Conservation (phyloP, 2,797 vertebrate genomes). For the Mareca strepera region DNA sequence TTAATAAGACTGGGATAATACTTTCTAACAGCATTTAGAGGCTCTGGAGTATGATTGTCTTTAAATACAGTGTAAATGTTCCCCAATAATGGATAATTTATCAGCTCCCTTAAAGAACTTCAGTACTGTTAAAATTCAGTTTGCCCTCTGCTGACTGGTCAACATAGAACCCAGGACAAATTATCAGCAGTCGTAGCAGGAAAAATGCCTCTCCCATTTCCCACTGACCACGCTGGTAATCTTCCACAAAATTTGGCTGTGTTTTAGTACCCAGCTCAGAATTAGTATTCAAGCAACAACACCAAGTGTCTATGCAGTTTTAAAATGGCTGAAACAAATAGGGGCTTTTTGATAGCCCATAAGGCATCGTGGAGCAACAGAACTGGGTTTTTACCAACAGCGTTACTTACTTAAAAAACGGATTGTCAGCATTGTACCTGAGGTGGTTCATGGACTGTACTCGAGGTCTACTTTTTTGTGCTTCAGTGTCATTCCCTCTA, state of each 20-base stretch:
- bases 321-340: background rate
- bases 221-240: background rate
- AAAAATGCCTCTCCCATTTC: background rate
- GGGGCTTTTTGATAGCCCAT: background rate
- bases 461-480: background rate
- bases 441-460: background rate
- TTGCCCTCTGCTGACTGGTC: background rate
- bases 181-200: background rate
- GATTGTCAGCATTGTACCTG: background rate
- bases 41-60: background rate
- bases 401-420: background rate
- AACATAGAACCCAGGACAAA: background rate
- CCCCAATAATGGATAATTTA: background rate
- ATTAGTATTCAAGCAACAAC: background rate
- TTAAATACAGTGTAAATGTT: background rate
- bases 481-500: background rate
- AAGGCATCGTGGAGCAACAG: background rate
- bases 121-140: background rate
- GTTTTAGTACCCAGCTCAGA: background rate
- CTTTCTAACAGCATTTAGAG: background rate
- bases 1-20: constrained; percentile 14
- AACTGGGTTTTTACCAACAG: background rate
- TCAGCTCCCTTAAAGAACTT: background rate
- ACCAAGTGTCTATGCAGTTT: fast-evolving
- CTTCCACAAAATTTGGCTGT: background rate